Percentiles rank a stretch among this genome's conserved stretches.
phyloP scores from a whole-genome alignment of 2,113 vertebrate species.

The Macrotus californicus region DNA sequence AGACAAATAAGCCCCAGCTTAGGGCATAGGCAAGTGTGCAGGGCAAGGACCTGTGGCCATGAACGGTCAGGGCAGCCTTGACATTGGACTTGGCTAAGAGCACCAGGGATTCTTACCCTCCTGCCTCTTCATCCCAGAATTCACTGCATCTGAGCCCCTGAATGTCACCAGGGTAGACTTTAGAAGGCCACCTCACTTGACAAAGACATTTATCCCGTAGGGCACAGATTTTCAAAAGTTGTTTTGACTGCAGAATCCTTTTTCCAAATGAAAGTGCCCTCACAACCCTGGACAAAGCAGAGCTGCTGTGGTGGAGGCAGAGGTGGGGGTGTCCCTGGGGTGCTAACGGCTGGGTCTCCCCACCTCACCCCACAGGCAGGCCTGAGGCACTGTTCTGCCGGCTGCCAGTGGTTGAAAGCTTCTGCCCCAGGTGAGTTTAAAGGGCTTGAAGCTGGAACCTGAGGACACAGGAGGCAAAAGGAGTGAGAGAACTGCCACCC shows the following conservation, averaged over 20 bases:
- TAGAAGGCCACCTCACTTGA: background rate
- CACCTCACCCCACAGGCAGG: background rate
- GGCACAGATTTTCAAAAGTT: slow-evolving; percentile 37
- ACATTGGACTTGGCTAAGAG: background rate
- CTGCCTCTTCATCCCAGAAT: background rate
- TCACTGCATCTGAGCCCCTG: background rate
- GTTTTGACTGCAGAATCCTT: slow-evolving; percentile 23
- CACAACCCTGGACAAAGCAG: slow-evolving; percentile 6
- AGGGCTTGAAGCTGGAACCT: background rate
- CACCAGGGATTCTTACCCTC: background rate
- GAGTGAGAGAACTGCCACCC: background rate
- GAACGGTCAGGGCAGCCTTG: background rate
- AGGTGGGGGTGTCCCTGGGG: background rate
- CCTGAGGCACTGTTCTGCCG: background rate
- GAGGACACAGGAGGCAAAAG: background rate
- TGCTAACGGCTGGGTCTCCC: background rate
- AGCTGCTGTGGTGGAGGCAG: background rate
- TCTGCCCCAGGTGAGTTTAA: background rate
- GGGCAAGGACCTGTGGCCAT: background rate
- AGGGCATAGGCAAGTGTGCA: background rate
- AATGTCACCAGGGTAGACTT: slow-evolving; percentile 12
- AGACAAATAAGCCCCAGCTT: background rate
- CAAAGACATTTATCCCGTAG: slow-evolving; percentile 52
- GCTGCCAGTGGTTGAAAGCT: background rate
- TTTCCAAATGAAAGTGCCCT: background rate